Evolutionary conservation across 2,888 invertebrate species (phyloP), one percentile per base, ranked within the genome.

Genomic region (Sphaerolaimus hirsutus): DNA sequence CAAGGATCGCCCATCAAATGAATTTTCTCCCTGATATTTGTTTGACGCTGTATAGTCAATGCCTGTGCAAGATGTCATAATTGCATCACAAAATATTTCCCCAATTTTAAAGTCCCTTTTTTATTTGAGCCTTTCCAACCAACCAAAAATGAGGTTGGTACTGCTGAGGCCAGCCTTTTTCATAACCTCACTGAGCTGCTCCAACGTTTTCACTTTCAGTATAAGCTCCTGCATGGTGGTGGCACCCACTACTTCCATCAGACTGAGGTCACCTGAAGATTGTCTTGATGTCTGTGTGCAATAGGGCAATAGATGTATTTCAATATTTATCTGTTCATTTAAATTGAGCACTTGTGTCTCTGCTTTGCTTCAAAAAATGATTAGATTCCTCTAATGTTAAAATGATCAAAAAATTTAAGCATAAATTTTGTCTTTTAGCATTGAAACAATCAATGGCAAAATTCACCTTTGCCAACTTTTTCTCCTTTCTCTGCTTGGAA

Each of bases 1-100:
- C 26, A 71, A 57, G 44, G 64, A 62, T 27, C 64, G 58, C 21
- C 67, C 66, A 35, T 55, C 57, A 54, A 70, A 70, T 10, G 65
- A 67, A 48, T 66, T 64, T 42, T 68, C 55, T 25, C 71, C 71
- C 53, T 71, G 70, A 64, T 70, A 71, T 53, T 71, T 70, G 54
- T 71, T 71, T 51, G 66, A 66, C 10, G 71, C 71, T 7, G 70
- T 69, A 58, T 70, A 71, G 56, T 71, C 71, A 36, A 71, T 63
- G 1, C 60, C 59, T 59, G n/a, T n/a, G n/a, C n/a, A 37, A 32
- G 53, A 44, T 32, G 29, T 40, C 22, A 27, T 17, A 37, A 21
- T 22, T 35, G 22, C 40, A 27, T 10, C 12, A 32, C 32, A 32
- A 32, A 10, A 32, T 17, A 32, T n/a, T n/a, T n/a, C n/a, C n/a